Base-by-base conservation (phyloP, 2,797 vertebrate genomes). In the Vireo griseus region DNA sequence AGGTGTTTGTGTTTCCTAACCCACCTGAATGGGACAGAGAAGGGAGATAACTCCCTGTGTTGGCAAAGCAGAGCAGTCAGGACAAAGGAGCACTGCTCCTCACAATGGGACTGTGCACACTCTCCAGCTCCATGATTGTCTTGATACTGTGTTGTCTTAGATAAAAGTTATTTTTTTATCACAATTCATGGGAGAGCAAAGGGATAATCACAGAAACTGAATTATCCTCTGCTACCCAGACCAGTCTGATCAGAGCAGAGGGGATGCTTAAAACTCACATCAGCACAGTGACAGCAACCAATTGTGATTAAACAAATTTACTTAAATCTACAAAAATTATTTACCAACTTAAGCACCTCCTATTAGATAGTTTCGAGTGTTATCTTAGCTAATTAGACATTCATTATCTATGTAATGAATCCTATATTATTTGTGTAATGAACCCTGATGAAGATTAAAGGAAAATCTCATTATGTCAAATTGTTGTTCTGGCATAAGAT, bases 381-480 rank as follows among this genome's bases (percentile, higher is more conserved):
- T 95, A 90, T 71, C 57, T 69, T 90, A 85, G 67, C 48, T 91
- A 84, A 95, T 79, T 73, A 78, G 84, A 74, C 86, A 92, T 71
- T 40, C 22, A 48, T 86, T 90, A 79, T 84, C 76, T 92, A 48
- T 24, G 25, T 73, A 83, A 79, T 68, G 50, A 77, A 92, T 92
- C 78, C 28, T 65, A 11, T n/a, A 86, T 80, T 86, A 61, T 62
- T n/a, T 83, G 37, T 58, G 52, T 75, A 92, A 92, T 71, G 63
- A 88, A 65, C 86, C 29, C 57, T 90, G 76, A 92, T 66, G 47
- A 86, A 84, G 33, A 87, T 90, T 59, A 94, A 86, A 95, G 54
- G 63, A 69, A 95, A 93, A 95, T 85, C 55, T 88, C 76, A 85
- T 91, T 95, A 90, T 59, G 85, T 90, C 13, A 28, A 61, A 54